Base-by-base conservation (phyloP, 2,113 vertebrate species). In the Lichenostomus cassidix region DNA sequence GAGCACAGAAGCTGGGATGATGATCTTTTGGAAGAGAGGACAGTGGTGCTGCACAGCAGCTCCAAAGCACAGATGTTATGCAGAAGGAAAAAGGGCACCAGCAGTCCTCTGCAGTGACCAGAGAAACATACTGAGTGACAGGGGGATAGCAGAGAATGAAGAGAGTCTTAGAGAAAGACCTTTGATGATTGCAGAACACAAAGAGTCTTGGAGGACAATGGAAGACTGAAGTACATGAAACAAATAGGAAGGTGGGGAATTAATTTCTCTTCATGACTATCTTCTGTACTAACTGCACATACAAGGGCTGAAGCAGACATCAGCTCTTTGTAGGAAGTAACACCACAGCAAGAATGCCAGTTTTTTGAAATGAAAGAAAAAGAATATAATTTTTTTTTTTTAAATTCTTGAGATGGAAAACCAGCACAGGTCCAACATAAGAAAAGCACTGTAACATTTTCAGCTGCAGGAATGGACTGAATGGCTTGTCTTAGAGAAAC, bases 161-260 rank as follows among this genome's bases (percentile, higher is more conserved):
- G 31, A 62, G 10, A 63, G 6, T 15, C 23, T 60, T 59, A 39
- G 21, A 81, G 64, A 63, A 60, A 56, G 7, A 74, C 55, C 58
- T 44, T 44, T 20, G 22, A 35, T 42, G 7, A 65, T 22, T 31
- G 58, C 0, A 31, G 42, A 73, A 55, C 8, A 69, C 25, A 33
- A 39, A 39, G 16, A 58, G 17, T 69, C 6, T 0, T 60, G 49
- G 18, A 84, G 12, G 22, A 68, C 0, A 2, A 63, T 3, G 27
- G 39, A 83, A 85, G 19, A 49, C 24, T 58, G 12, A 59, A 52
- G n/a, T 7, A 37, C 10, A 15, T 13, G 17, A 79, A 84, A 50
- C 4, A 5, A 70, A 83, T 0, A 2, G 1, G 7, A 6, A 49
- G 4, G 14, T 1, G 15, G 22, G 5, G 7, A 3, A 37, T 9